Percentiles rank a stretch among this genome's conserved stretches.
Conservation (phyloP, 2,113 vertebrate genomes). For the Oenanthe oenanthe region DNA sequence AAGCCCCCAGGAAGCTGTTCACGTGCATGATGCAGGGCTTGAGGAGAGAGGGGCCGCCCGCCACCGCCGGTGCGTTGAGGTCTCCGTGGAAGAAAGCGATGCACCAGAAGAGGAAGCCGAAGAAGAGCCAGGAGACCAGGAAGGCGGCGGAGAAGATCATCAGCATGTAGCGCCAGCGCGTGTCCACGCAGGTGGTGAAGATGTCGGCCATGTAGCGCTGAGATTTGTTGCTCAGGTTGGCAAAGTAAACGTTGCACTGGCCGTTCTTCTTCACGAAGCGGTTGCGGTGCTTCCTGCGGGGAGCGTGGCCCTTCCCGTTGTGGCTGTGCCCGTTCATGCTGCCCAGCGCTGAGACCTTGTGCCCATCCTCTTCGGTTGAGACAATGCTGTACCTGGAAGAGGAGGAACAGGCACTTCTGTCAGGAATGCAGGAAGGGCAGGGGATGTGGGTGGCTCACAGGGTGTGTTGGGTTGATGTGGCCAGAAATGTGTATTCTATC, state of each 20-base stretch:
- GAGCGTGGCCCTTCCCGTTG: constrained; percentile 80
- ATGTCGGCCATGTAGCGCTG: constrained; percentile 95
- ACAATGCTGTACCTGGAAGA: constrained; percentile 84
- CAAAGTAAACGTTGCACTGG: constrained; percentile 94
- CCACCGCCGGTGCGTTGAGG: constrained; percentile 68
- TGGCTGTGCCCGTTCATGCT: constrained; percentile 79
- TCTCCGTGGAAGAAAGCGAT: constrained; percentile 92
- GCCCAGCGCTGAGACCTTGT: constrained; percentile 79
- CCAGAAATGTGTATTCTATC: no score
- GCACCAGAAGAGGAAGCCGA: constrained; percentile 91
- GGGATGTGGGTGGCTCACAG: background rate
- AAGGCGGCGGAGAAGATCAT: constrained; percentile 90
- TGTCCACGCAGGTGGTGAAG: constrained; percentile 98
- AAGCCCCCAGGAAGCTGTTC: constrained; percentile 91
- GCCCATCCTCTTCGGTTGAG: constrained; percentile 84
- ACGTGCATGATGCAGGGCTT: constrained; percentile 94
- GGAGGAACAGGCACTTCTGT: background rate
- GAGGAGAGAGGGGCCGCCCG: constrained; percentile 29
- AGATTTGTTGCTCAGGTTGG: constrained; percentile 93
- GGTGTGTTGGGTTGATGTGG: no score
- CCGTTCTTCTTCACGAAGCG: constrained; percentile 99
- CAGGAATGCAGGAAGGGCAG: background rate
- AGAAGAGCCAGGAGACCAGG: constrained; percentile 93
- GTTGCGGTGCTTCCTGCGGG: constrained; percentile 85
- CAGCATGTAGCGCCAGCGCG: constrained; percentile 94